Conservation (phyloP, 1,140 invertebrate species). For the Neodiprion lecontei region DNA sequence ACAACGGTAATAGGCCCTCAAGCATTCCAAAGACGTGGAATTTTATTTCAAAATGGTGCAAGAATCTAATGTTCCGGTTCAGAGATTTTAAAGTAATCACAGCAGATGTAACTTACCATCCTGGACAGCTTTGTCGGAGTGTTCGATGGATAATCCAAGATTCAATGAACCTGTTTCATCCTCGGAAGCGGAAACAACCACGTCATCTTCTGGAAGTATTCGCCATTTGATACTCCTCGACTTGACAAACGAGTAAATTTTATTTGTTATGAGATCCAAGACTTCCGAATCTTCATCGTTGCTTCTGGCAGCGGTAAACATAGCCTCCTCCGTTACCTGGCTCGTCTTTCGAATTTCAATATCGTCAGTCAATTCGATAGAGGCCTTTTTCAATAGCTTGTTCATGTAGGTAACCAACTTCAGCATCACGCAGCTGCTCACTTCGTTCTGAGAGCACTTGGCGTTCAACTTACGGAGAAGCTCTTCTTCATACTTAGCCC, state of each 20-base stretch:
- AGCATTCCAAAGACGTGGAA: too few species aligned
- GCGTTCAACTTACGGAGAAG: constrained; percentile 75
- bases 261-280: constrained; percentile 73
- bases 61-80: too few species aligned
- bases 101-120: constrained; percentile 46
- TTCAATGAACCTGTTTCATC: constrained; percentile 76
- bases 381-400: constrained; percentile 77
- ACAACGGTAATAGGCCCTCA: too few species aligned
- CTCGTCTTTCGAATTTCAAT: constrained; percentile 80
- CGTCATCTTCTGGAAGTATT: constrained; percentile 76
- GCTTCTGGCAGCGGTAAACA: constrained; percentile 52
- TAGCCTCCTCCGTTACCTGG: constrained; percentile 52
- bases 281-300: constrained; percentile 73
- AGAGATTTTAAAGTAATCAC: too few species aligned
- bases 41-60: too few species aligned
- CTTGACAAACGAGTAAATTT: constrained; percentile 75
- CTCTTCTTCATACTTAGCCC: constrained; percentile 68
- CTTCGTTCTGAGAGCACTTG: constrained; percentile 77
- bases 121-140: constrained; percentile 57
- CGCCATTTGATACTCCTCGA: constrained; percentile 66
- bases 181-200: constrained; percentile 73
- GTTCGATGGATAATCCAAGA: constrained; percentile 74
- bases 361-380: constrained; percentile 76
- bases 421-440: constrained; percentile 79
- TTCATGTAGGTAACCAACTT: constrained; percentile 84